Evolutionary conservation across 2,113 vertebrate genomes (phyloP).

Genomic region (Malurus cyaneus): DNA sequence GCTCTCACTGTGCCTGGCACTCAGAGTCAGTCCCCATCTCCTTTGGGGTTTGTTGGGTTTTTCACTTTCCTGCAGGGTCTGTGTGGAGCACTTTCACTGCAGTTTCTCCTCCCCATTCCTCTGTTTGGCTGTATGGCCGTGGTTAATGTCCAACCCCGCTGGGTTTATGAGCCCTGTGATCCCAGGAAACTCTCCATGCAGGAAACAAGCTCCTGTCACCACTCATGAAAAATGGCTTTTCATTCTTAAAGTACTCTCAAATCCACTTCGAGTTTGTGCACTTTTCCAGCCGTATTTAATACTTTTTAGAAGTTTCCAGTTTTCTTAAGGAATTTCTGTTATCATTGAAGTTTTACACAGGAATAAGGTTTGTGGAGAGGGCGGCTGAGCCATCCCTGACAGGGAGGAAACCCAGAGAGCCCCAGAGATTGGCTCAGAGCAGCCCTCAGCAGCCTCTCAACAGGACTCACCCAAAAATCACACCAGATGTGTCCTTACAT

Average conservation of each 20-base stretch:
- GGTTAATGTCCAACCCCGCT: not conserved
- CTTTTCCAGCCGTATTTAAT: not conserved
- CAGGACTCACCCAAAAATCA: not conserved
- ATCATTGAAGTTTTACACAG: not conserved
- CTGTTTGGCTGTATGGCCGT: rapidly evolving
- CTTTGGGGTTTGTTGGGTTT: not conserved
- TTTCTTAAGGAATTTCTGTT: not conserved
- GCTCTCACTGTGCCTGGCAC: not conserved
- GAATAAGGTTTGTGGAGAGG: not conserved
- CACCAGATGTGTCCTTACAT: not conserved
- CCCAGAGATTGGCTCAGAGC: not conserved
- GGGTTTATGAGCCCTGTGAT: not conserved
- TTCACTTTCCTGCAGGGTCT: not conserved
- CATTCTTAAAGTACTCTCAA: not conserved
- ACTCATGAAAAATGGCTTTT: not conserved
- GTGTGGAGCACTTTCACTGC: not conserved
- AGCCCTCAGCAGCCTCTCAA: not conserved
- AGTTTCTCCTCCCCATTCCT: not conserved
- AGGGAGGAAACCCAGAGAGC: not conserved
- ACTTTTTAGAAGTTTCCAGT: not conserved
- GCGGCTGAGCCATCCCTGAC: not conserved
- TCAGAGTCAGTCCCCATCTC: rapidly evolving
- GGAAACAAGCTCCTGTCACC: not conserved
- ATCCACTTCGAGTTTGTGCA: not conserved
- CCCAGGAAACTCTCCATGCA: not conserved